Evolutionary conservation across 2,888 invertebrate species (phyloP), one percentile per base, ranked within the genome.

Genomic region (Scotopteryx bipunctaria): DNA sequence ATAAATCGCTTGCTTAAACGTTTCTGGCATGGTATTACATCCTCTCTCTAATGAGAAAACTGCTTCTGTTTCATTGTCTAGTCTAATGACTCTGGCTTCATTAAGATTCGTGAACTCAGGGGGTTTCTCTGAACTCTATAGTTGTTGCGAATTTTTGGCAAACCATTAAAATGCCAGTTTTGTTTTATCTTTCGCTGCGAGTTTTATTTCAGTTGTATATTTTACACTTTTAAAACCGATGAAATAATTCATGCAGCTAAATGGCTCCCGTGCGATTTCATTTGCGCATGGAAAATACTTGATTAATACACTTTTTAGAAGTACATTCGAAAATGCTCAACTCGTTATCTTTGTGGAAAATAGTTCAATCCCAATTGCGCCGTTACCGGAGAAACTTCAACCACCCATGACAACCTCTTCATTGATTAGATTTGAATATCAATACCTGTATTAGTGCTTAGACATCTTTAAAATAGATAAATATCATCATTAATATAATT

Each of bases 11-110:
- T 23, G 37, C 44, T 54, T 44, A 40, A 54, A 54, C 44, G 54
- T 54, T 54, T 48, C 31, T 48, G 54, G 54, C 48, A 48, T 44
- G 25, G 25, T 16, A 33, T 46, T 35, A 48, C 48, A 53, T 44
- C 38, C 53, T 38, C 43, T 48, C n/a, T 36, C 17, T 33, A 27
- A 37, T 17, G 27, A 37, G 42, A 32, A 43, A 43, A 38, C 23
- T 46, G 35, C 37, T 46, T 48, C 29, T 48, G 35, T 54, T 54
- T 40, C 23, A 48, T 43, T 47, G 53, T 47, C 37, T 33, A 33
- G 23, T 41, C 15, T 29, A 40, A 38, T 51, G 21, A 31, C 14
- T 19, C 19, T 50, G 25, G 41, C 29, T 25, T 38, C 16, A 36
- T 49, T 31, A 25, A 16, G 17, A 31, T 38, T 13, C 36, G 25